These are phyloP conservation scores for Limenitis camilla DNA, from an alignment of 2,888 invertebrate species.

Conservation along the genomic window DNA sequence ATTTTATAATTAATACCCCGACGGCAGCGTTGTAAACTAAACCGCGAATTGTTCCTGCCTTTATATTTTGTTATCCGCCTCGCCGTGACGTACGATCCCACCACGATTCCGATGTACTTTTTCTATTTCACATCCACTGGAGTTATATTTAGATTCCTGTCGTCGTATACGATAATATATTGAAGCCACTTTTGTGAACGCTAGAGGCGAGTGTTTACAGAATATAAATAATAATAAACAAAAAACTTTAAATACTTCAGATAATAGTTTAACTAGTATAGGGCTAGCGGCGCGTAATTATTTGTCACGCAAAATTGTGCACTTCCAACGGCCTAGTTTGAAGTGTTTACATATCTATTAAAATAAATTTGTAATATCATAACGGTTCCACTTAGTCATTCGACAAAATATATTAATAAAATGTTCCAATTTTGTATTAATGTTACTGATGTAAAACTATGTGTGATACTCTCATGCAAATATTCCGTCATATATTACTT, in stretches of 20 bases:
- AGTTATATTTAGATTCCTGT: constrained; percentile 18
- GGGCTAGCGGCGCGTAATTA: too few relatives aligned
- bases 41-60: constrained; percentile 48
- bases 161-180: constrained; percentile 22
- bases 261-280: constrained; percentile 4
- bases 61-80: constrained; percentile 32
- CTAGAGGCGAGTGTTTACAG: constrained; percentile 21
- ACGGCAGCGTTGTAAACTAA: constrained; percentile 39
- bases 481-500: too few relatives aligned
- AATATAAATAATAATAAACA: too few relatives aligned
- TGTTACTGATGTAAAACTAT: too few relatives aligned
- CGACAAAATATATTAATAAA: too few relatives aligned
- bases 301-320: too few relatives aligned
- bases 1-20: constrained; percentile 54
- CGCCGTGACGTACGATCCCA: constrained; percentile 18
- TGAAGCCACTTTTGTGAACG: constrained; percentile 15
- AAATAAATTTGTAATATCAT: too few relatives aligned
- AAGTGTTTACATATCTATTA: too few relatives aligned
- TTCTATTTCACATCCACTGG: constrained; percentile 15
- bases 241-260: constrained; percentile 15
- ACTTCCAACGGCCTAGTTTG: too few relatives aligned
- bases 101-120: constrained; percentile 7
- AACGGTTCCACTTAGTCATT: too few relatives aligned
- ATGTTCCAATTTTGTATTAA: too few relatives aligned
- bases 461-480: too few relatives aligned